phyloP scores from a whole-genome alignment of 1,140 invertebrate species.

The Cataglyphis hispanica region DNA sequence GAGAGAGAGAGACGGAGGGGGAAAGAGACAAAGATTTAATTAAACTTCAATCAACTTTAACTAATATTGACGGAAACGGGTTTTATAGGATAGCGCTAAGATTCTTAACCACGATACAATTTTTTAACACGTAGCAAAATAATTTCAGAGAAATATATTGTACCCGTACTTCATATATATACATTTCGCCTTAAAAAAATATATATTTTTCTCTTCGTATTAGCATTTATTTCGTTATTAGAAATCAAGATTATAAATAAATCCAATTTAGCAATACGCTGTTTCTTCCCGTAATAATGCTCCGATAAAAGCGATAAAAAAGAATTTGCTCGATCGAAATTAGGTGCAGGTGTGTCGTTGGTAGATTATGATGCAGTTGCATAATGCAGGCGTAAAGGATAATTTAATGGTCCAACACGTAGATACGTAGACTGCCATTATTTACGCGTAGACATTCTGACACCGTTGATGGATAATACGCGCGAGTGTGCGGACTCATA shows the following conservation, averaged over 20 bases:
- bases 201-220: no score
- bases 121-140: slow-evolving; percentile 12
- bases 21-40: neutral
- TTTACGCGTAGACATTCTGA: slow-evolving; percentile 23
- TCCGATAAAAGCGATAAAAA: neutral
- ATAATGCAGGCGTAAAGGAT: neutral
- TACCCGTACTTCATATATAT: no score
- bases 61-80: slow-evolving; percentile 30
- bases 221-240: neutral
- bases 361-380: neutral
- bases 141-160: neutral
- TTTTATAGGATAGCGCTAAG: neutral
- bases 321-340: neutral
- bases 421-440: slow-evolving; percentile 9
- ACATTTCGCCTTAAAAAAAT: no score
- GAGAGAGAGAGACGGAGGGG: no score
- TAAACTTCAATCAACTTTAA: slow-evolving; percentile 58
- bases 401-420: slow-evolving; percentile 1
- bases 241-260: neutral
- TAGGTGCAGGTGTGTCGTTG: neutral
- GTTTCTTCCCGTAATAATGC: neutral
- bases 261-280: neutral
- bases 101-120: neutral
- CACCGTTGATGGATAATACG: slow-evolving; percentile 18
- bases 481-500: slow-evolving; percentile 1